These are phyloP conservation scores for Lasaia peninsularis DNA, from an alignment of 1,140 invertebrate genomes.

Conservation along the genomic window DNA sequence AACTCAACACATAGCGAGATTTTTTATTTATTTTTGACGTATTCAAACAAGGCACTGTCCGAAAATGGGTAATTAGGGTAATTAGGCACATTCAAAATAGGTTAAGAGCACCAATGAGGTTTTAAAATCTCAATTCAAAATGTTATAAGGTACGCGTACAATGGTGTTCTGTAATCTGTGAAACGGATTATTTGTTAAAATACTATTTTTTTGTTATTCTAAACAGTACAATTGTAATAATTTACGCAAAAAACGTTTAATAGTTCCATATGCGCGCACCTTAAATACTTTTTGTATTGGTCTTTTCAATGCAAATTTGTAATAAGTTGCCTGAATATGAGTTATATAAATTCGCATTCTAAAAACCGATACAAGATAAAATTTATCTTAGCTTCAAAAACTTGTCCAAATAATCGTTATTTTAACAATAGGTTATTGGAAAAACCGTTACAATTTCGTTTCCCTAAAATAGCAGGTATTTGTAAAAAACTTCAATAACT, in stretches of 20 bases:
- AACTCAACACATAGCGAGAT: not conserved
- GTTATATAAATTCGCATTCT: not conserved
- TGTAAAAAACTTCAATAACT: too few relatives aligned
- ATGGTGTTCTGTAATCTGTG: too few relatives aligned
- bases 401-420: too few relatives aligned
- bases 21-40: not conserved
- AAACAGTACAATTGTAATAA: not conserved
- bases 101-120: conserved; percentile 15
- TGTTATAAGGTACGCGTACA: not conserved
- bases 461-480: too few relatives aligned
- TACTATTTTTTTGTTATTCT: too few relatives aligned
- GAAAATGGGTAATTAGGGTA: conserved; percentile 13
- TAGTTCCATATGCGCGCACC: too few relatives aligned
- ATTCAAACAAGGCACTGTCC: conserved; percentile 1
- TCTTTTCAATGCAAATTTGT: not conserved
- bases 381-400: not conserved
- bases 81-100: conserved; percentile 18
- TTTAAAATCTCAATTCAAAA: conserved; percentile 2
- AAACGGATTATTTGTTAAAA: too few relatives aligned
- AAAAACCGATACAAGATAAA: not conserved
- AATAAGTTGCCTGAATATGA: conserved; percentile 9
- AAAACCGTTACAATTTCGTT: too few relatives aligned
- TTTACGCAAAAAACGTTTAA: too few relatives aligned
- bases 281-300: conserved; percentile 12
- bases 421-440: too few relatives aligned